phyloP scores from a whole-genome alignment of 2,113 vertebrate species.

The Axis porcinus region DNA sequence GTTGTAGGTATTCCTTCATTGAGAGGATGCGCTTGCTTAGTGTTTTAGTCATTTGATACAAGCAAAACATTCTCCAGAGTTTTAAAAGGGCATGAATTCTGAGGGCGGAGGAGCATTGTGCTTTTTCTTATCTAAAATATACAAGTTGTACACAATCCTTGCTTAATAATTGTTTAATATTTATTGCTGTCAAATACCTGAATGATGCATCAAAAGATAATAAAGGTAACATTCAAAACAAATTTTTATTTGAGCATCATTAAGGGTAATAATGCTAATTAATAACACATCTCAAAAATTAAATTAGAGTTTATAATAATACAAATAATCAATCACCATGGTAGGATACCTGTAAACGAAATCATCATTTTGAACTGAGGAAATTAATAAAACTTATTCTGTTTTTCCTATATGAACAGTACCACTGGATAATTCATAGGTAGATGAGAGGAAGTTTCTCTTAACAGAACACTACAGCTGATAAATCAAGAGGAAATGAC shows the following conservation, averaged over 20 bases:
- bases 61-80: not conserved
- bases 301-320: not conserved
- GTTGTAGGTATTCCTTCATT: not conserved
- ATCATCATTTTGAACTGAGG: not conserved
- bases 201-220: not conserved
- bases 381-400: not conserved
- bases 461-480: not conserved
- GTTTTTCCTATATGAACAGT: not conserved
- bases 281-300: not conserved
- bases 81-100: not conserved
- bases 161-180: not conserved
- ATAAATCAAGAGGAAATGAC: not conserved
- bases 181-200: not conserved
- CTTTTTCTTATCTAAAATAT: not conserved
- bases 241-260: not conserved
- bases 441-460: not conserved
- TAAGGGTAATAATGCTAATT: not conserved
- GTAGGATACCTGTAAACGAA: not conserved
- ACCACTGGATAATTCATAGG: not conserved
- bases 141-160: not conserved
- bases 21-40: not conserved
- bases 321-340: not conserved
- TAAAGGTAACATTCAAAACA: not conserved
- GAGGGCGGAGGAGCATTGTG: fast-evolving
- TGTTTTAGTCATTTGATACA: not conserved